Base-by-base conservation (phyloP, 2,888 invertebrate species). In the Ochlodes sylvanus region DNA sequence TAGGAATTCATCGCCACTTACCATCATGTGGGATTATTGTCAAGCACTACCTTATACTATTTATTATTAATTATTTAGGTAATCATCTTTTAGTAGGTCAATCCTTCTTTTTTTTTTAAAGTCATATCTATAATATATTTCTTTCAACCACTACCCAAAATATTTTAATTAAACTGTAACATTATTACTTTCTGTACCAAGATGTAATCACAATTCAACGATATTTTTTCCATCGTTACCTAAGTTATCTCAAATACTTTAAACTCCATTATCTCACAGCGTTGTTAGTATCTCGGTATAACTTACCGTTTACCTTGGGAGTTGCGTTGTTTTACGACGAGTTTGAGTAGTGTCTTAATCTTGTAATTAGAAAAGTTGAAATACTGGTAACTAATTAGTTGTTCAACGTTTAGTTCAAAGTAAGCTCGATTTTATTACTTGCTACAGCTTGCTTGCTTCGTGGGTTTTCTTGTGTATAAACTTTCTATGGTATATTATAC, bases 291-390 rank as follows among this genome's bases (percentile, higher is more conserved):
- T 19, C 60, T 27, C 61, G 32, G 38, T 38, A 50, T 42, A 42
- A 64, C 15, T 55, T 55, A 42, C 34, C 32, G 65, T 21, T 58
- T 41, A 58, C 65, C 57, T 57, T 57, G 65, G 38, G 50, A 65
- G 50, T 64, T 64, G n/a, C 9, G 41, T 19, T 21, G 21, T 60
- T 60, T 47, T n/a, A 34, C 32, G 47, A 64, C 47, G 58, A 65
- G 50, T 65, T 54, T 65, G 57, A 57, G 38, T 65, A 58, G 57
- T 57, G 57, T 56, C 64, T 64, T 65, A 65, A 65, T 65, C 65
- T 58, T 41, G 50, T 58, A 58, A 65, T 58, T 65, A 58, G 57
- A 58, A 65, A 65, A 65, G 57, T 65, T 57, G 64, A 57, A 57
- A 65, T 58, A 65, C 65, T 65, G 50, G 50, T 58, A 65, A 58